phyloP scores from a whole-genome alignment of 2,888 invertebrate species.

The Oeneis ivallda region DNA sequence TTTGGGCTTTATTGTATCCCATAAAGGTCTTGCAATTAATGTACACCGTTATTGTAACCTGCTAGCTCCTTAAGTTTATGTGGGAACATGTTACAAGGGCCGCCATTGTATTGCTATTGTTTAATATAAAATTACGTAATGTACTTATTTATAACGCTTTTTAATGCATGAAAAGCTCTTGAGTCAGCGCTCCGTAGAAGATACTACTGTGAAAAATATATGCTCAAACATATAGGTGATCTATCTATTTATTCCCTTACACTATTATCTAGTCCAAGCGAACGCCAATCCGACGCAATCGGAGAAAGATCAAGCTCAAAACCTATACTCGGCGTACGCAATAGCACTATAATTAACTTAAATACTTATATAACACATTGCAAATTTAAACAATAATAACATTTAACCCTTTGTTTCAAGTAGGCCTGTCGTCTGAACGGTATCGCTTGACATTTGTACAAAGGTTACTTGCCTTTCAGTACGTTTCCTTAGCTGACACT shows the following conservation, averaged over 20 bases:
- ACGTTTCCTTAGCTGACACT: slow-evolving; percentile 72
- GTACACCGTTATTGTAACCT: not conserved
- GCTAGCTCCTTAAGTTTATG: not conserved
- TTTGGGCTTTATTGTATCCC: too few relatives aligned
- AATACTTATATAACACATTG: not conserved
- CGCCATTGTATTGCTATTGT: not conserved
- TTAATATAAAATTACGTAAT: not conserved
- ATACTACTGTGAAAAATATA: too few relatives aligned
- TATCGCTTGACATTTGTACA: slow-evolving; percentile 76
- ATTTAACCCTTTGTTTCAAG: slow-evolving; percentile 79
- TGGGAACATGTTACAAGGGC: not conserved
- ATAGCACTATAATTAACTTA: too few relatives aligned
- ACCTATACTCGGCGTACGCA: too few relatives aligned
- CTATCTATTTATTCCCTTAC: not conserved
- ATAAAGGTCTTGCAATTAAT: not conserved
- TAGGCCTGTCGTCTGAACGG: slow-evolving; percentile 64
- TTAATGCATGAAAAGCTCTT: too few relatives aligned
- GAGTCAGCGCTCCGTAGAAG: not conserved
- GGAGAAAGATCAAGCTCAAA: too few relatives aligned
- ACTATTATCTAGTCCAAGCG: too few relatives aligned
- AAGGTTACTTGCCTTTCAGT: slow-evolving; percentile 73
- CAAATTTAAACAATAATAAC: slow-evolving; percentile 45
- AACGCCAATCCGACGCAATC: too few relatives aligned
- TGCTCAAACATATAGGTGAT: not conserved
- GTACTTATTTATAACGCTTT: slow-evolving; percentile 5